phyloP scores from a whole-genome alignment of 2,113 vertebrate species.

The Pterophyllum scalare region DNA sequence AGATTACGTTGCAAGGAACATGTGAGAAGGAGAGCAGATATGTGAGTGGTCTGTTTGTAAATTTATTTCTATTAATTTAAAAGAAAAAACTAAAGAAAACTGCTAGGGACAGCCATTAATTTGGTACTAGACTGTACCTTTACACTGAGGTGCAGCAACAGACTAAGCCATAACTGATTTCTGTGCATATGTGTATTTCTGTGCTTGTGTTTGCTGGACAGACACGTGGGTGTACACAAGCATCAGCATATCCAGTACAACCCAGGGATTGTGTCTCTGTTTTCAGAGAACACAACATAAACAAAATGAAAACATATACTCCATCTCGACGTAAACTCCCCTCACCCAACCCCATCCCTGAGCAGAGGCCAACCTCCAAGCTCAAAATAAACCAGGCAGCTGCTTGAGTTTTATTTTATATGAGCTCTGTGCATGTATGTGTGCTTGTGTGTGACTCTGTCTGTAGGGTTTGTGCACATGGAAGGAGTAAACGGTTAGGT shows the following conservation, averaged over 20 bases:
- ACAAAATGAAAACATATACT: conserved; percentile 65
- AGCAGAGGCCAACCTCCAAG: conserved; percentile 40
- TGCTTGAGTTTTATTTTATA: conserved; percentile 35
- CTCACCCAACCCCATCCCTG: conserved; percentile 20
- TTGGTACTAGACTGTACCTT: background rate
- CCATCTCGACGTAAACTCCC: conserved; percentile 36
- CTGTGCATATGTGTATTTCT: background rate
- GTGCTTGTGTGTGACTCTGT: background rate
- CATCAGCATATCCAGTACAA: background rate
- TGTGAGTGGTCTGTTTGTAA: background rate
- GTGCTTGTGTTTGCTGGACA: background rate
- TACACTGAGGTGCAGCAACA: background rate
- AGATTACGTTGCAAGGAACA: conserved; percentile 6
- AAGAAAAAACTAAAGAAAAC: background rate
- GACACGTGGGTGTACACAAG: conserved; percentile 1
- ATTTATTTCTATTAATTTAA: background rate
- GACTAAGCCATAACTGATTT: background rate
- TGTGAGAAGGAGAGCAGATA: background rate
- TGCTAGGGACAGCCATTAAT: background rate
- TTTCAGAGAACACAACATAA: conserved; percentile 51
- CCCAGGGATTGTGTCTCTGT: background rate
- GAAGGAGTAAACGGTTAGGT: background rate
- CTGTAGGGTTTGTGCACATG: background rate
- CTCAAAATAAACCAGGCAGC: conserved; percentile 67
- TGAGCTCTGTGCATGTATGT: background rate